Conservation (phyloP, 1,140 invertebrate genomes). For the Drosophila nebulosa region DNA sequence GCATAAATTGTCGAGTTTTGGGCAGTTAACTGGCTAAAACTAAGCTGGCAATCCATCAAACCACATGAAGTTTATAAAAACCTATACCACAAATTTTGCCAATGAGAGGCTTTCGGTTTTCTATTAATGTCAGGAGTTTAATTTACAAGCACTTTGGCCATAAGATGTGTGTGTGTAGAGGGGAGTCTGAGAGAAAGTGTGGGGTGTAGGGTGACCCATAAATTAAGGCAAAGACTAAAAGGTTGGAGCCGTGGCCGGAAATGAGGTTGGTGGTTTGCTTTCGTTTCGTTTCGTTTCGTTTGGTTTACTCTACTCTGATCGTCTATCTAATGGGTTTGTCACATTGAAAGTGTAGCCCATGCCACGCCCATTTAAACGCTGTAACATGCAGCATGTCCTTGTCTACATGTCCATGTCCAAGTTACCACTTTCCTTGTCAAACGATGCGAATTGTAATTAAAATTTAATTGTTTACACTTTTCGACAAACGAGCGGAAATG, state of each 20-base stretch:
- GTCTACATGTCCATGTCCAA: slow-evolving; percentile 18
- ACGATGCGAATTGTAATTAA: slow-evolving; percentile 72
- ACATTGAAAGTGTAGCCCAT: not conserved
- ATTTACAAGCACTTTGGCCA: slow-evolving; percentile 53
- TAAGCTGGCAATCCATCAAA: slow-evolving; percentile 74
- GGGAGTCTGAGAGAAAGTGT: no score
- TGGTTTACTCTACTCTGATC: not conserved
- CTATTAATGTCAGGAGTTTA: slow-evolving; percentile 70
- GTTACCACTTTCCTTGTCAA: slow-evolving; percentile 43
- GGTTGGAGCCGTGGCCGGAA: slow-evolving; percentile 39
- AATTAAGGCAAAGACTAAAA: slow-evolving; percentile 43
- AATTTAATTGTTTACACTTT: slow-evolving; percentile 79
- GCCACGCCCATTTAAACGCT: not conserved
- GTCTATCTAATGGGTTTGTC: not conserved
- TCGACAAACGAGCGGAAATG: slow-evolving; percentile 63
- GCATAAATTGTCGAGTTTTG: slow-evolving; percentile 51
- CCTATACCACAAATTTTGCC: slow-evolving; percentile 47
- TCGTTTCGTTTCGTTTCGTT: not conserved
- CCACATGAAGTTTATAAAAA: slow-evolving; percentile 50
- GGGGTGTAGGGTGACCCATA: slow-evolving; percentile 30
- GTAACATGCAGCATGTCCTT: slow-evolving; percentile 28
- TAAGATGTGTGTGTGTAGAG: slow-evolving; percentile 2
- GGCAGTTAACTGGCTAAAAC: slow-evolving; percentile 76
- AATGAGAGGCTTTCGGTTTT: slow-evolving; percentile 74
- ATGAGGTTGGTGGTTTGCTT: slow-evolving; percentile 38